These are phyloP conservation scores for Moxostoma hubbsi DNA, from an alignment of 2,797 vertebrate genomes.

Conservation along the genomic window DNA sequence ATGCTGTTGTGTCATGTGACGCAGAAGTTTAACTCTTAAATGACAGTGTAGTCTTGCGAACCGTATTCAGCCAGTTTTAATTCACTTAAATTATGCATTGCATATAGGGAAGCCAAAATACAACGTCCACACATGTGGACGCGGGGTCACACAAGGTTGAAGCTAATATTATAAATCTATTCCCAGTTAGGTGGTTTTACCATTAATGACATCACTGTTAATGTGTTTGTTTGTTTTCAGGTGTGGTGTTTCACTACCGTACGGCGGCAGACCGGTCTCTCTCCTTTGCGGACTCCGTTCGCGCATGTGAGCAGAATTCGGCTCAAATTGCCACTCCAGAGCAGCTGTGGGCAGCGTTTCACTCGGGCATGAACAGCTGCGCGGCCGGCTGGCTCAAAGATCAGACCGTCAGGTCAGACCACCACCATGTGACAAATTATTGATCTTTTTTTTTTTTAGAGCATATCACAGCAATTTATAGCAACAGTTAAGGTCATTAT, in stretches of 20 bases:
- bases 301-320: conserved; percentile 84
- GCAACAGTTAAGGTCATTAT: too few relatives aligned
- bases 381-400: conserved; percentile 93
- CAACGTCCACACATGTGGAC: too few relatives aligned
- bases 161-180: not conserved
- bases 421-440: not conserved
- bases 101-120: too few relatives aligned
- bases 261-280: conserved; percentile 77
- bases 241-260: conserved; percentile 92
- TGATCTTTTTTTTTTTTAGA: not conserved
- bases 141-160: too few relatives aligned
- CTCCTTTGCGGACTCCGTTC: conserved; percentile 82
- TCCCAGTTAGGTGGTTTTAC: not conserved
- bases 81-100: too few relatives aligned
- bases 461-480: not conserved
- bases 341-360: conserved; percentile 90
- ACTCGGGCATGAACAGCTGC: conserved; percentile 90
- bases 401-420: conserved; percentile 87
- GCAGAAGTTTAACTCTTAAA: too few relatives aligned
- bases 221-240: conserved; percentile 67
- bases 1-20: too few relatives aligned
- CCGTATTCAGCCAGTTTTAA: too few relatives aligned
- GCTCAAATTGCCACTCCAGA: conserved; percentile 83
- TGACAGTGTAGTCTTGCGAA: too few relatives aligned
- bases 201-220: not conserved